These are phyloP conservation scores for Bolborhynchus lineola DNA, from an alignment of 2,113 vertebrate species.

Conservation along the genomic window DNA sequence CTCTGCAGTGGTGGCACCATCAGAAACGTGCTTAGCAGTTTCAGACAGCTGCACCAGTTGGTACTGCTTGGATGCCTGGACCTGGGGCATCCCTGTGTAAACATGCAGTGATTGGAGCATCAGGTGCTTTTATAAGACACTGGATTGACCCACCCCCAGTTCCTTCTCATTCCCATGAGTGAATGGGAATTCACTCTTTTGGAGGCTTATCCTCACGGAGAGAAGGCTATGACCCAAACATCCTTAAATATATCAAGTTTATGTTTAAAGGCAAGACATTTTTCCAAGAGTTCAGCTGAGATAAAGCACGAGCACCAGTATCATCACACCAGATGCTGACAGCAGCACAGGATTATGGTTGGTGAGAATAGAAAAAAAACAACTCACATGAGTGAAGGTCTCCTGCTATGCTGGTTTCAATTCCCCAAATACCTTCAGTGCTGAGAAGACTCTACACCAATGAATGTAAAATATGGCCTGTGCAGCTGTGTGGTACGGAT, in stretches of 20 bases:
- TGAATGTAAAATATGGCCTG: not conserved
- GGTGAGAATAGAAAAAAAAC: not conserved
- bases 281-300: not conserved
- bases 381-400: not conserved
- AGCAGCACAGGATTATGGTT: not conserved
- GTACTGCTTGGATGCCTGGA: not conserved
- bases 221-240: not conserved
- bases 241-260: accelerated
- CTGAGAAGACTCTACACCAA: not conserved
- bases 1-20: accelerated
- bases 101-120: accelerated
- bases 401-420: not conserved
- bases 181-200: not conserved
- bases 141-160: not conserved
- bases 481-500: not conserved
- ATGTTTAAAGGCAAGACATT: not conserved
- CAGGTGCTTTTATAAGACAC: accelerated
- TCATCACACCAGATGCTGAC: not conserved
- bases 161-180: not conserved
- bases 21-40: accelerated
- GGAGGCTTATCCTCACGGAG: not conserved
- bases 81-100: accelerated
- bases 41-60: accelerated
- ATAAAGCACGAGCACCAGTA: not conserved
- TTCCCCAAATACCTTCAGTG: not conserved